Evolutionary conservation across 2,797 vertebrate genomes (phyloP), one percentile per base, ranked within the genome.

Genomic region (Knipowitschia caucasica): DNA sequence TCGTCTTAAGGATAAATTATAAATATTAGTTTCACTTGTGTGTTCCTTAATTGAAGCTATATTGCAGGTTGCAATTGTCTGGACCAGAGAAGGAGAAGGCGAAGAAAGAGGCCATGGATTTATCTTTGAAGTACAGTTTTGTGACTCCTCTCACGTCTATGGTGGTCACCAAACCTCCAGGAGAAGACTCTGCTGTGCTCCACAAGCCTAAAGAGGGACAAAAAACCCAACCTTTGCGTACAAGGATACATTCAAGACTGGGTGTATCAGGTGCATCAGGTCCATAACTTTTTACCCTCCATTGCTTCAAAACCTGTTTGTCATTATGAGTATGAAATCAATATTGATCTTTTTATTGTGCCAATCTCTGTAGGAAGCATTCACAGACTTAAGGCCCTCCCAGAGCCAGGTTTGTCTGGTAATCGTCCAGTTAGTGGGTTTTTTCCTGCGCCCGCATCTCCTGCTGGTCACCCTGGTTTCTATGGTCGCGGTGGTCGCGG

Each of bases 91-190:
- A 88, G 67, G 52, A 84, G 26, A 58, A 59, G 0, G 69, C 74
- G 11, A 88, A 64, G 59, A 61, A 83, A 4, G 70, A 82, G 47
- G 73, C 77, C 23, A 66, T 91, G 67, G 39, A 71, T 39, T 66
- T 93, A 21, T 91, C 90, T 1, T 61, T 93, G 20, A 88, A 88
- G 54, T 91, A 91, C 60, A 76, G 55, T 58, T 93, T 93, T 81
- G 92, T 93, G 60, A 92, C 92, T 3, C 81, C 90, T 0, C 86
- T 87, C 35, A 93, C 91, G 14, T 92, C 92, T 31, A 92, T 93
- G 91, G 90, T 93, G 47, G 90, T 93, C 53, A 92, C 91, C 12
- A 92, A 91, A 43, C 89, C 90, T 9, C 62, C 56, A 1, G 85
- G 81, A 7, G 80, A 85, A 3, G 56, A 53, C 1, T 49, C 76